Conservation (phyloP, 2,888 invertebrate genomes). For the Drosophila anomalata region DNA sequence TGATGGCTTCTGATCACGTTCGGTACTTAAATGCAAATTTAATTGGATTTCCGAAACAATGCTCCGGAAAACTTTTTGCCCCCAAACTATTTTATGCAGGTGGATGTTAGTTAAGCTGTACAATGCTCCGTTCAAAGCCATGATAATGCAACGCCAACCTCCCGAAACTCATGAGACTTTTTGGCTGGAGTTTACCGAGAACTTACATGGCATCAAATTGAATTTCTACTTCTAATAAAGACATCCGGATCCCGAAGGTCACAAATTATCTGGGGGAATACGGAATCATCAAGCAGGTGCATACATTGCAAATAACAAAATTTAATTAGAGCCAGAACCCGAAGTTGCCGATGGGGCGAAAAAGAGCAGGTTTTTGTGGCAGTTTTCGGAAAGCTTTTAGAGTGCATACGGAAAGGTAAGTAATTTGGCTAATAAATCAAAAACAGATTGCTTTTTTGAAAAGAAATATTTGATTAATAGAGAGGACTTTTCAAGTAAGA, state of each 20-base stretch:
- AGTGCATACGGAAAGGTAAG: background rate
- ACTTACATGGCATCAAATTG: slow-evolving; percentile 13
- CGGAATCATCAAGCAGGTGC: slow-evolving; percentile 3
- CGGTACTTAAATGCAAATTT: slow-evolving; percentile 50
- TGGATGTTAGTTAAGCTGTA: slow-evolving; percentile 22
- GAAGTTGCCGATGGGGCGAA: background rate
- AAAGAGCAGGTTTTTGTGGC: background rate
- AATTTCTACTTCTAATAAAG: slow-evolving; percentile 31
- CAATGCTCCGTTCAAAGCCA: slow-evolving; percentile 9
- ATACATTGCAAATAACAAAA: slow-evolving; percentile 21
- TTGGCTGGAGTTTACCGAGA: background rate
- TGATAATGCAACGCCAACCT: slow-evolving; percentile 10
- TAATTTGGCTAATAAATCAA: background rate
- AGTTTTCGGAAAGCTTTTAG: background rate
- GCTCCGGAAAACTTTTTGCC: slow-evolving; percentile 33
- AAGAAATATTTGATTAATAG: background rate
- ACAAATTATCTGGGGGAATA: slow-evolving; percentile 13
- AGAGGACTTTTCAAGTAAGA: background rate
- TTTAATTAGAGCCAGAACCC: slow-evolving; percentile 20
- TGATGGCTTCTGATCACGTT: slow-evolving; percentile 35
- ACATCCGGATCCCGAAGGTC: slow-evolving; percentile 7
- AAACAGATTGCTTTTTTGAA: background rate
- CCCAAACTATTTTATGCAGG: slow-evolving; percentile 9
- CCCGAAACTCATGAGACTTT: slow-evolving; percentile 2
- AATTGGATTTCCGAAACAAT: slow-evolving; percentile 57